Percentiles rank a stretch among this genome's conserved stretches.
These are phyloP conservation scores for Bursaphelenchus mucronatus DNA, from an alignment of 1,140 invertebrate genomes.

Conservation along the genomic window DNA sequence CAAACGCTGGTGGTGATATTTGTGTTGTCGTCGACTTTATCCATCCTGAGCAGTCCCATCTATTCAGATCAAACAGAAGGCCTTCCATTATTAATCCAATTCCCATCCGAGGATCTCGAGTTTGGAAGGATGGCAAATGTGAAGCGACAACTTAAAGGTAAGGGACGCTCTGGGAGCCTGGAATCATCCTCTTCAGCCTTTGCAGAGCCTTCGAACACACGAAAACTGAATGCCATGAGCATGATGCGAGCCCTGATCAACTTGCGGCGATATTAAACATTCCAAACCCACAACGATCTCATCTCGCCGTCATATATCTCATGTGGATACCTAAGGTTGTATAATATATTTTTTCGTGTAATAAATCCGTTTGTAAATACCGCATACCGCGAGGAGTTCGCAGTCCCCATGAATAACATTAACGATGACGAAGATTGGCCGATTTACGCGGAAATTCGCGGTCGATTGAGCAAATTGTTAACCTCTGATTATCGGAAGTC, in stretches of 20 bases:
- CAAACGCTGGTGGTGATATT: too few species aligned
- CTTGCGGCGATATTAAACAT: constrained; percentile 11
- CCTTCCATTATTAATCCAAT: too few species aligned
- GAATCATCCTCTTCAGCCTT: constrained; percentile 11
- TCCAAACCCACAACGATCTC: not conserved
- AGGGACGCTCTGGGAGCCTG: too few species aligned
- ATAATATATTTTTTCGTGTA: not conserved
- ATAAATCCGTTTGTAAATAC: not conserved
- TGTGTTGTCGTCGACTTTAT: too few species aligned
- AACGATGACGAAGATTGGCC: not conserved
- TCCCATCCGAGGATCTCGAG: too few species aligned
- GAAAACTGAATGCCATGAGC: constrained; percentile 2
- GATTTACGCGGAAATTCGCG: not conserved
- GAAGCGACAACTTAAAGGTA: too few species aligned
- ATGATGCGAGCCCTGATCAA: constrained; percentile 18
- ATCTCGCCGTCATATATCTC: not conserved
- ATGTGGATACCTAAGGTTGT: not conserved
- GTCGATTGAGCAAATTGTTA: too few species aligned
- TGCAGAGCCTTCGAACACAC: constrained; percentile 1
- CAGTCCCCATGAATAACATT: not conserved
- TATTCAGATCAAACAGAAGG: too few species aligned
- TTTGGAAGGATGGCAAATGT: too few species aligned
- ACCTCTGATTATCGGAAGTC: too few species aligned
- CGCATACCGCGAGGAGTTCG: not conserved
- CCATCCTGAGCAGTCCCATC: too few species aligned